A percentile compares a stretch with the other conserved stretches of the same genome.
Conservation (phyloP, 2,113 vertebrate genomes). For the Ibidorhyncha struthersii region DNA sequence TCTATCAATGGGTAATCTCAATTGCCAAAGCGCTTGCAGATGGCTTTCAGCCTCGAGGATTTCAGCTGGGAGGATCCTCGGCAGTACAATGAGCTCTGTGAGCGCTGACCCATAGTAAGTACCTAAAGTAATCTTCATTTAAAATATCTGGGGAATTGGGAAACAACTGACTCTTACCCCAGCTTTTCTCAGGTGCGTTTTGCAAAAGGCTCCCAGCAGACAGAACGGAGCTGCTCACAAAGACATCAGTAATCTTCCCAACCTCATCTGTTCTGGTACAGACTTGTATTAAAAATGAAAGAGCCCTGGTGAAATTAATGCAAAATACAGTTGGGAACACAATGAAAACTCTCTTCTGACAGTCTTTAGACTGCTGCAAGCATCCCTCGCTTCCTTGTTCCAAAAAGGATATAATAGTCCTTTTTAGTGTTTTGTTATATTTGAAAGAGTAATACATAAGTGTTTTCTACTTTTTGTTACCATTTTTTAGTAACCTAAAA, state of each 20-base stretch:
- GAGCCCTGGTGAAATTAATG: neutral
- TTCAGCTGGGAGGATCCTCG: slow-evolving; percentile 7
- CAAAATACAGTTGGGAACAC: neutral
- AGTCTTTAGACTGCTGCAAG: neutral
- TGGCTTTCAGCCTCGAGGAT: slow-evolving; percentile 4
- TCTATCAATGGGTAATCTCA: neutral
- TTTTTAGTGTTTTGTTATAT: neutral
- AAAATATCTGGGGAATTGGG: neutral
- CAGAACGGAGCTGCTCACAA: neutral
- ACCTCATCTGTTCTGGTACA: neutral
- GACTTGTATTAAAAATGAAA: slow-evolving; percentile 20
- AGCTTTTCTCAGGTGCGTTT: neutral
- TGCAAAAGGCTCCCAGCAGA: neutral
- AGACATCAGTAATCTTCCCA: neutral
- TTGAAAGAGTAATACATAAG: neutral
- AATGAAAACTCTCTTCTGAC: slow-evolving; percentile 6
- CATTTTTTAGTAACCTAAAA: neutral
- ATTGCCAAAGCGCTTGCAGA: neutral
- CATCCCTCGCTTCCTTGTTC: neutral
- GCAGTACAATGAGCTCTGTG: neutral
- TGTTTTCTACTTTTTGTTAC: neutral
- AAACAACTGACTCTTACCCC: neutral
- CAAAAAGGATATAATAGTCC: neutral
- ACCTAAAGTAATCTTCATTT: slow-evolving; percentile 16
- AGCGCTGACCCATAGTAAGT: slow-evolving; percentile 10